These are phyloP conservation scores for Epizoanthus stellaris DNA, from an alignment of 92 coral and sea anemone genomes.

Conservation along the genomic window DNA sequence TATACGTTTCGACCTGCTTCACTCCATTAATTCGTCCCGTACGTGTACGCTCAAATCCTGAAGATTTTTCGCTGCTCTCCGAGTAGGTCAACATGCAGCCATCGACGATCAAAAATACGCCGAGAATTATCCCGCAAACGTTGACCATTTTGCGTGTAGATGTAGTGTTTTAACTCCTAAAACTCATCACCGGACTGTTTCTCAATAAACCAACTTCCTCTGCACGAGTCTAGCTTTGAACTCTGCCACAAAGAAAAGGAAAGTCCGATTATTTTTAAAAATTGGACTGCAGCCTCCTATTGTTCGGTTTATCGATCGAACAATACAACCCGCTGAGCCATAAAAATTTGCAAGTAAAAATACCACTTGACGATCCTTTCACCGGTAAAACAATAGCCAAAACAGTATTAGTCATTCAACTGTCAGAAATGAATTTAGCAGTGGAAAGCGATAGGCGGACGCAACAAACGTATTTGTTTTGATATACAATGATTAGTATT, in stretches of 20 bases:
- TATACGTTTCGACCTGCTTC: background rate
- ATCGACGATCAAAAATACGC: background rate
- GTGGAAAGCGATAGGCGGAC: conserved; percentile 33
- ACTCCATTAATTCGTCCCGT: conserved; percentile 5
- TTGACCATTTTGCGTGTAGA: conserved; percentile 4
- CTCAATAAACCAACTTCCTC: background rate
- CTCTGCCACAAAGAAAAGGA: background rate
- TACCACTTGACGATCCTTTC: conserved; percentile 9
- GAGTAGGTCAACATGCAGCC: conserved; percentile 1
- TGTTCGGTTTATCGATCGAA: conserved; percentile 28
- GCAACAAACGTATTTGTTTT: background rate
- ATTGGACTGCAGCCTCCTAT: conserved; percentile 5
- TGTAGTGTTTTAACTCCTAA: background rate
- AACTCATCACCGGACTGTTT: background rate
- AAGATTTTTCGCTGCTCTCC: conserved; percentile 3
- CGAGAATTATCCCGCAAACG: background rate
- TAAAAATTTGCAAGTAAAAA: conserved; percentile 40
- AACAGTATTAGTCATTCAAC: conserved; percentile 25
- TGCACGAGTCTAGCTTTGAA: background rate
- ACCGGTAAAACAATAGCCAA: conserved; percentile 40
- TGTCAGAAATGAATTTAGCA: conserved; percentile 37
- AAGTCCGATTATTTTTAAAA: background rate
- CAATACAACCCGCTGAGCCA: conserved; percentile 29
- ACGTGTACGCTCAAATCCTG: background rate
- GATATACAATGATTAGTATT: too few relatives aligned